Evolutionary conservation across 2,113 vertebrate species (phyloP).

Genomic region (Aldabrachelys gigantea): DNA sequence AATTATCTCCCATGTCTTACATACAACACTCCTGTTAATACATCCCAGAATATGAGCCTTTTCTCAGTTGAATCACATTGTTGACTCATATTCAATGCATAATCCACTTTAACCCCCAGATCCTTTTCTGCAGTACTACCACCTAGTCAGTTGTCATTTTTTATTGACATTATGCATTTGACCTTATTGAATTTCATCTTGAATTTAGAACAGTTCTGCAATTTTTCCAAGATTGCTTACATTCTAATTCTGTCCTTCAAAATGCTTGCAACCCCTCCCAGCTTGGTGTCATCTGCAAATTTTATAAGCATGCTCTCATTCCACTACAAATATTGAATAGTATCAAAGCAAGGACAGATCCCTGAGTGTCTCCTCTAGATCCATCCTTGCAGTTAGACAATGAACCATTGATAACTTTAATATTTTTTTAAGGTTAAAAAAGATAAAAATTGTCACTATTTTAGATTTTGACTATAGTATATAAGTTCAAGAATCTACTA

Average conservation of each 20-base stretch:
- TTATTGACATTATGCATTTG: background rate
- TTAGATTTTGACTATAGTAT: background rate
- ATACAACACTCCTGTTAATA: background rate
- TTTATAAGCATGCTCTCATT: background rate
- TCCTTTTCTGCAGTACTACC: background rate
- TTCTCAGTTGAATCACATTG: background rate
- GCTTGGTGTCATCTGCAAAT: background rate
- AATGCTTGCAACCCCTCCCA: background rate
- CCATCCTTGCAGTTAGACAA: background rate
- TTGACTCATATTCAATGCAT: background rate
- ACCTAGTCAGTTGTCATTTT: background rate
- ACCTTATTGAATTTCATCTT: no score
- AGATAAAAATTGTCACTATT: background rate
- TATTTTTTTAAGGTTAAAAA: background rate
- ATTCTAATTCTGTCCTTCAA: background rate
- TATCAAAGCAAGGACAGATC: background rate
- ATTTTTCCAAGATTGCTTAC: background rate
- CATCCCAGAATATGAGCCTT: background rate
- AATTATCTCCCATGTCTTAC: background rate
- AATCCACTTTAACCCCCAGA: background rate
- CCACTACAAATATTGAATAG: background rate
- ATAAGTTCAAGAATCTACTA: background rate
- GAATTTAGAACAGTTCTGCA: background rate
- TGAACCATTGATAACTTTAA: background rate
- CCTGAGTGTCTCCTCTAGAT: background rate